These are phyloP conservation scores for Forbesichthys agassizii DNA, from an alignment of 2,113 vertebrate species.

Conservation along the genomic window DNA sequence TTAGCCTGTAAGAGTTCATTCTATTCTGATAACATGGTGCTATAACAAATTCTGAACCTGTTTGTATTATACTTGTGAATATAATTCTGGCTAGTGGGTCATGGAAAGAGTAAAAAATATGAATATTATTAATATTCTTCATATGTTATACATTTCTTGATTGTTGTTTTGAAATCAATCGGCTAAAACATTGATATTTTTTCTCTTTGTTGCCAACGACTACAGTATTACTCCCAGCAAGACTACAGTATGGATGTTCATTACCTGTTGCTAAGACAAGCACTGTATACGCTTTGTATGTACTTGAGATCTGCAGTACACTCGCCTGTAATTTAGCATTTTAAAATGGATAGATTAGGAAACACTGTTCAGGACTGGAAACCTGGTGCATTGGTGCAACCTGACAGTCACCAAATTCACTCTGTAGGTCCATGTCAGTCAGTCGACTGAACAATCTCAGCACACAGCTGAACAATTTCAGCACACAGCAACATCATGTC, in stretches of 20 bases:
- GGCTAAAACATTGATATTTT: neutral
- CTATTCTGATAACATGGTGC: constrained; percentile 24
- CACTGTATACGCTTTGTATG: neutral
- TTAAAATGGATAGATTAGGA: constrained; percentile 29
- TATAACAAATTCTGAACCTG: constrained; percentile 15
- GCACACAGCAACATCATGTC: constrained; percentile 72
- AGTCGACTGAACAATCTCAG: constrained; percentile 43
- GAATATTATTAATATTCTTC: neutral
- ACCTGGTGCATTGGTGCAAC: constrained; percentile 21
- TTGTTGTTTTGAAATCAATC: neutral
- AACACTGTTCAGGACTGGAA: constrained; percentile 44
- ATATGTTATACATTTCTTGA: neutral
- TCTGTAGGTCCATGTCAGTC: constrained; percentile 17
- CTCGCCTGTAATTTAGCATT: constrained; percentile 28
- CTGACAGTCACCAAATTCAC: constrained; percentile 8
- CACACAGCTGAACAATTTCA: constrained; percentile 51
- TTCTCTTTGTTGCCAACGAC: constrained; percentile 10
- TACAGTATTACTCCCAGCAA: neutral
- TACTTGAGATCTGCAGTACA: neutral
- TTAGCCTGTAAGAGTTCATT: constrained; percentile 4
- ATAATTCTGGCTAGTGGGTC: constrained; percentile 8
- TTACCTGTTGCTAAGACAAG: constrained; percentile 9
- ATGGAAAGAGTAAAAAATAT: neutral
- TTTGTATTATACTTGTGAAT: neutral
- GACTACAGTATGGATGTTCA: constrained; percentile 15